Percentiles rank a stretch among this genome's conserved stretches.
Conservation (phyloP, 2,888 invertebrate genomes). For the Argynnis bischoffii region DNA sequence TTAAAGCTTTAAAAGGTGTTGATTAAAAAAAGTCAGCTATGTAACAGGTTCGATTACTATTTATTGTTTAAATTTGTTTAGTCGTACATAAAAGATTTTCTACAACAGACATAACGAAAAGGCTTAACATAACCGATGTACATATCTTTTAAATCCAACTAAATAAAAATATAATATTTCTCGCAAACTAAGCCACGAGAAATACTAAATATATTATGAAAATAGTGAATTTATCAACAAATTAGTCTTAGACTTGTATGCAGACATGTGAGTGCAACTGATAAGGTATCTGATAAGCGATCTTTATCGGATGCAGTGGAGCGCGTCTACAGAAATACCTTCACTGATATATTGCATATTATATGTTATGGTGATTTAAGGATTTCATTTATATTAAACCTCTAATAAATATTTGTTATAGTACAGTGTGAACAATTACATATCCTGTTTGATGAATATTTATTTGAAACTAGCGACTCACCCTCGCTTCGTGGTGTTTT, state of each 20-base stretch:
- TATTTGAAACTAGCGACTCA: too few relatives aligned
- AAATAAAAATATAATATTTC: neutral
- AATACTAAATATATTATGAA: neutral
- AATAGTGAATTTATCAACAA: slow-evolving; percentile 25
- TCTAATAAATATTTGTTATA: neutral
- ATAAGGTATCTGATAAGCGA: slow-evolving; percentile 72
- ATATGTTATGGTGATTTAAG: slow-evolving; percentile 14
- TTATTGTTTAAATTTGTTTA: too few relatives aligned
- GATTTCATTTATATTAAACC: neutral
- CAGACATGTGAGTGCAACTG: slow-evolving; percentile 43
- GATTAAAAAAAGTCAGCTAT: too few relatives aligned
- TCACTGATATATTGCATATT: slow-evolving; percentile 27
- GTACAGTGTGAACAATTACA: neutral
- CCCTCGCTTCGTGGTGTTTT: too few relatives aligned
- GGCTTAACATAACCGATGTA: too few relatives aligned
- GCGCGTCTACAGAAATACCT: slow-evolving; percentile 46
- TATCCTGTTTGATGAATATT: too few relatives aligned
- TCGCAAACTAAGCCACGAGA: slow-evolving; percentile 1
- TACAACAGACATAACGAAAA: too few relatives aligned
- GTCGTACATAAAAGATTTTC: too few relatives aligned
- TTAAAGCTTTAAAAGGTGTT: too few relatives aligned
- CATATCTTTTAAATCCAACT: too few relatives aligned
- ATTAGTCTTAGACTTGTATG: slow-evolving; percentile 27
- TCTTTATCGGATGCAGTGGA: slow-evolving; percentile 68
- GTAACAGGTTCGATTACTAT: too few relatives aligned